Evolutionary conservation across 2,888 invertebrate species (phyloP), one percentile per base, ranked within the genome.

Genomic region (Yponomeuta cagnagella): DNA sequence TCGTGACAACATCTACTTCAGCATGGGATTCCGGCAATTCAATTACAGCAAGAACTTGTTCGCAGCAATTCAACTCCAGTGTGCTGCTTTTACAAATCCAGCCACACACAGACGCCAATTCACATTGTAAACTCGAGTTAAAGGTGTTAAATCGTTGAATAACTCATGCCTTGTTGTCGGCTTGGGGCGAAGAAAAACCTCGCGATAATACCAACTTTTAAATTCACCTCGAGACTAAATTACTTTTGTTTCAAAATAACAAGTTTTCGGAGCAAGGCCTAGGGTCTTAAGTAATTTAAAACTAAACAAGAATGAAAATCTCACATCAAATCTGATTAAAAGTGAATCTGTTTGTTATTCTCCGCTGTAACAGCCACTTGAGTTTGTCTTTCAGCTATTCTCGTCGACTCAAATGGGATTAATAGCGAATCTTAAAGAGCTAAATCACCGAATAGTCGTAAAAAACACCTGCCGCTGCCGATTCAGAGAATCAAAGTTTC

Each of bases 381-480:
- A 65, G 30, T 65, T 37, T 72, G 73, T 74, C 76, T 79, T 79
- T 58, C 52, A 58, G 52, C 82, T 87, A 87, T 88, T 88, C 82
- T 79, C 80, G 86, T 86, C 85, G 82, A 80, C 85, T 79, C 82
- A 81, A 90, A 87, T 81, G 81, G 85, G 90, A 90, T 90, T 91
- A 90, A 92, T 87, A 86, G 87, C 82, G 80, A 86, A 88, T 89
- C 86, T 83, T 83, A 79, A 77, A 82, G 82, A 79, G 81, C 81
- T 90, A 91, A 91, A 92, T 90, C 90, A 88, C 84, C 76, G 81
- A 78, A 80, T 77, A 82, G 80, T 84, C 88, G 86, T 92, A 89
- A 91, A 91, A 89, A 89, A 87, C 91, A 92, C 90, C 90, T 92
- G 91, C 87, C 88, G 83, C 80, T 82, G 78, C 81, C 82, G 83